Evolutionary conservation across 2,888 invertebrate genomes (phyloP).

Genomic region (Ectropis crepuscularia): DNA sequence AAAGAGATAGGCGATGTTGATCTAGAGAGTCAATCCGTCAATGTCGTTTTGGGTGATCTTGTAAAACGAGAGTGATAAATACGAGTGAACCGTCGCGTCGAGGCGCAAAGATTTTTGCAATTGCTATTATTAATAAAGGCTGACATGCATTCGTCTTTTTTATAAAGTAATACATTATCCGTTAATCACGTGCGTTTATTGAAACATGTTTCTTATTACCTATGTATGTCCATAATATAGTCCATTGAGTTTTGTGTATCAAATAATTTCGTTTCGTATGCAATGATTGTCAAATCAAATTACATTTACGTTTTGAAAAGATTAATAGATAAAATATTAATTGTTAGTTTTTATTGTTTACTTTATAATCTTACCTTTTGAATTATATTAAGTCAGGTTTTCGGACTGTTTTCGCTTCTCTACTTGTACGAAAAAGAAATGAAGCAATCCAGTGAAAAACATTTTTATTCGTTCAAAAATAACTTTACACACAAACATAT

Average conservation of each 20-base stretch:
- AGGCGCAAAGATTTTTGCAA: conserved; percentile 67
- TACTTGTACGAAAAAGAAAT: no score
- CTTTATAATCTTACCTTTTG: no score
- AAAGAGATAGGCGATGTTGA: conserved; percentile 51
- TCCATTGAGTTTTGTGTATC: conserved; percentile 11
- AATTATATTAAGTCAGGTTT: no score
- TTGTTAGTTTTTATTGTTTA: no score
- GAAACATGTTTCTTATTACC: conserved; percentile 30
- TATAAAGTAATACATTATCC: conserved; percentile 33
- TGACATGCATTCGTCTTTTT: conserved; percentile 57
- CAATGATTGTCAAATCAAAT: no score
- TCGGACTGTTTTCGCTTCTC: no score
- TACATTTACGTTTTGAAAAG: no score
- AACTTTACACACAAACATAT: no score
- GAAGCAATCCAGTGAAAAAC: no score
- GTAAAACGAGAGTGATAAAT: conserved; percentile 78
- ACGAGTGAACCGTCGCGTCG: conserved; percentile 57
- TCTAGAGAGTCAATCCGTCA: conserved; percentile 76
- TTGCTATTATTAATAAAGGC: conserved; percentile 65
- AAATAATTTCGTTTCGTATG: neutral
- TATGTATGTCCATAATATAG: neutral
- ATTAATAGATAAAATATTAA: no score
- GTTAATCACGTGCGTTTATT: conserved; percentile 31
- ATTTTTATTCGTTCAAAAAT: no score
- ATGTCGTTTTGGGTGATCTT: conserved; percentile 80